Evolutionary conservation across 2,797 vertebrate genomes (phyloP), one percentile per base, ranked within the genome.

Genomic region (Phataginus tetradactyla): DNA sequence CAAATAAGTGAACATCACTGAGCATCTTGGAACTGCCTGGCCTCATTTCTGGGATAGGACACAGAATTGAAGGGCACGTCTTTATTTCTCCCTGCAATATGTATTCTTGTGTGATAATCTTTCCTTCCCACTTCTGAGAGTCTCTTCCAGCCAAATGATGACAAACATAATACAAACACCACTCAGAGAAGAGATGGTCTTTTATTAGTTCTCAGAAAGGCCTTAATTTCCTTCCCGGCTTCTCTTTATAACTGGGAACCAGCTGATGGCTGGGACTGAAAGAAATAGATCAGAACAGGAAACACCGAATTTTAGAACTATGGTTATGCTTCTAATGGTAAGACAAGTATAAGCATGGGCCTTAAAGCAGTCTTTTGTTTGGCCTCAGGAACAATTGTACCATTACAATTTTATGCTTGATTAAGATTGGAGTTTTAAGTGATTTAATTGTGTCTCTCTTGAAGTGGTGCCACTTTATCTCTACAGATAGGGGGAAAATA

Each of bases 271-370:
- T 97, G 71, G 93, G 93, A 96, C 90, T 74, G 93, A 98, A 98
- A 96, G 77, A 98, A 98, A 98, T 86, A 97, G 97, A 97, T 97
- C 84, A 97, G 97, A 98, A 98, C 84, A 98, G 97, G 95, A 96
- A 98, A 97, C 97, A 96, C 87, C 80, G 85, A 84, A 85, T 86
- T 98, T 98, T 95, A 88, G 97, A 98, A 98, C 98, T 95, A 98
- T 34, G 63, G 87, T 97, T 96, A 90, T 97, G 97, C 96, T 97
- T 97, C 93, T 97, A 97, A 97, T 96, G 95, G 95, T 92, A 93
- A 98, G 98, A 97, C 95, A 98, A 97, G 98, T 96, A 96, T 97
- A 97, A 97, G 85, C 95, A 85, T 86, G 95, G 97, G 94, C 91
- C 98, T 98, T 97, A 97, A 91, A 97, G 95, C 95, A 96, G 95